Evolutionary conservation across 2,797 vertebrate genomes (phyloP), one percentile per base, ranked within the genome.

Genomic region (Phoebastria nigripes): DNA sequence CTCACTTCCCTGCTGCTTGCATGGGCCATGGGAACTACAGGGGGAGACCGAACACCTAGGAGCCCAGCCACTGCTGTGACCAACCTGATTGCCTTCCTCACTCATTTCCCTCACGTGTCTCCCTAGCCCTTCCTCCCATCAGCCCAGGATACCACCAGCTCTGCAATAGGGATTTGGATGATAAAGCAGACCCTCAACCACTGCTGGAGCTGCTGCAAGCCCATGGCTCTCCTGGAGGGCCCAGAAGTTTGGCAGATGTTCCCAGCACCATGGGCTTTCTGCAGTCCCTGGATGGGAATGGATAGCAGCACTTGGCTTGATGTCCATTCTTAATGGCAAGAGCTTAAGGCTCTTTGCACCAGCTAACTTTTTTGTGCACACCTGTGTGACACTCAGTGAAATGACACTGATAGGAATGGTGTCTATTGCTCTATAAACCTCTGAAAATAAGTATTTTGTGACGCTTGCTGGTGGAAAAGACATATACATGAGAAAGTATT

Each of bases 21-120:
- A 3, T 31, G 18, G n/a, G 18, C 59, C 25, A 33, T 1, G 12
- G 63, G 24, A 73, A 13, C 71, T 80, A 15, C 14, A 46, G 18
- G 8, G 13, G 14, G 5, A 72, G 59, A 41, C 8, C 2, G 8
- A 81, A 52, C 31, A 26, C 26, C 12, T 12, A 59, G 51, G 2
- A 92, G 2, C 16, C 29, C 26, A 66, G 1, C 1, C 6, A 28
- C 22, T 1, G 0, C 28, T 62, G 54, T 22, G 25, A 7, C 22
- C 44, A 72, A 6, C 15, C 11, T 55, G 33, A 35, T 26, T 22
- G 26, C 17, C 49, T 59, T 65, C 16, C n/a, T 89, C 21, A 6
- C 10, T 56, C 6, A 1, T 82, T 31, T 9, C 24, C 4, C 15
- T 63, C 41, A 8, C 3, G 2, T 82, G 7, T 82, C 22, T 63